Percentiles rank a stretch among this genome's conserved stretches.
These are phyloP conservation scores for Neuroscelio doddi DNA, from an alignment of 2,888 invertebrate species.

Conservation along the genomic window DNA sequence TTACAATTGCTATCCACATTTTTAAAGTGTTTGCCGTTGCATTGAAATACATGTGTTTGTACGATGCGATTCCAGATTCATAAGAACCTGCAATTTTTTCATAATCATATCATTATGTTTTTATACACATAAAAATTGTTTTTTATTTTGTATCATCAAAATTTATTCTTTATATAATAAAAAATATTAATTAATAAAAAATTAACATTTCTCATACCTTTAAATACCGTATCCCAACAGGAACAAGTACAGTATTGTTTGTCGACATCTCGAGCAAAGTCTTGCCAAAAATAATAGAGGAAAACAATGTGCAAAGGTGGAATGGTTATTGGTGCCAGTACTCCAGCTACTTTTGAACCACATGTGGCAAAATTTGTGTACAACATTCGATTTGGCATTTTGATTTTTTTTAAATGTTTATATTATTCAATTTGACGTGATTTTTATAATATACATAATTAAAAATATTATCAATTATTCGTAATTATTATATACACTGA, in stretches of 20 bases:
- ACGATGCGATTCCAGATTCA: conserved; percentile 80
- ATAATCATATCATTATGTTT: no score
- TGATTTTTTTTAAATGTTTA: neutral
- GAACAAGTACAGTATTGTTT: conserved; percentile 79
- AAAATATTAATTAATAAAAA: neutral
- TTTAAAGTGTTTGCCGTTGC: conserved; percentile 78
- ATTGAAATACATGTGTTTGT: conserved; percentile 82
- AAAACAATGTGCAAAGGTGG: conserved; percentile 78
- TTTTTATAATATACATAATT: no score
- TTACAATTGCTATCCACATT: conserved; percentile 78
- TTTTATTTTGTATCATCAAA: neutral
- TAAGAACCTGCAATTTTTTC: conserved; percentile 74
- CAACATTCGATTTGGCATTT: conserved; percentile 60
- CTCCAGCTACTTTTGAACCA: conserved; percentile 64
- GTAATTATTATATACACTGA: no score
- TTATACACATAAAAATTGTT: neutral
- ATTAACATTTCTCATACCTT: conserved; percentile 73
- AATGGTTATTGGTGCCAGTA: conserved; percentile 70
- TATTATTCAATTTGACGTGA: no score
- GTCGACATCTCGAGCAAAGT: conserved; percentile 79
- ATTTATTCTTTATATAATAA: conserved; percentile 8
- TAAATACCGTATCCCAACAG: conserved; percentile 85
- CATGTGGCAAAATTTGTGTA: conserved; percentile 60
- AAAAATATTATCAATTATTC: no score
- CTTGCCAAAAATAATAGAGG: conserved; percentile 79